A percentile compares a stretch with the other conserved stretches of the same genome.
phyloP scores from a whole-genome alignment of 2,888 invertebrate species.

The Perdita meconis region DNA sequence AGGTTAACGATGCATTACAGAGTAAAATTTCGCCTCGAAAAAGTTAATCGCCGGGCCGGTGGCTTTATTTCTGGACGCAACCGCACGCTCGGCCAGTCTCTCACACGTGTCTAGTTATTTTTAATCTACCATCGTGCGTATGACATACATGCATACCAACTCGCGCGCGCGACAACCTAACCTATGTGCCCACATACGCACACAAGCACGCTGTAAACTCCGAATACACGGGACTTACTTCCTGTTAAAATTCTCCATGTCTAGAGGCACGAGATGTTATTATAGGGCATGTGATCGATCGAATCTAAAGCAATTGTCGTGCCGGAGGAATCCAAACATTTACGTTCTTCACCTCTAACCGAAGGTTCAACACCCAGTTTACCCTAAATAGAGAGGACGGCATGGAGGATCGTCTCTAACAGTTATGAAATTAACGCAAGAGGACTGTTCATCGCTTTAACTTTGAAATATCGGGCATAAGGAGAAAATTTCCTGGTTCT shows the following conservation, averaged over 20 bases:
- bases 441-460: neutral
- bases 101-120: slow-evolving; percentile 69
- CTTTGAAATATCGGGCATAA: neutral
- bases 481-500: slow-evolving; percentile 23
- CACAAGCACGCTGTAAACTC: slow-evolving; percentile 18
- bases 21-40: slow-evolving; percentile 49
- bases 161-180: slow-evolving; percentile 26
- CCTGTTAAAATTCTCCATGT: slow-evolving; percentile 42
- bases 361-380: too few relatives aligned
- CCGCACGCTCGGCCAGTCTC: slow-evolving; percentile 58
- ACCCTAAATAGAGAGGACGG: neutral
- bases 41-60: slow-evolving; percentile 56
- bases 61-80: slow-evolving; percentile 63
- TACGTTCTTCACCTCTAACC: neutral
- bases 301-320: slow-evolving; percentile 1
- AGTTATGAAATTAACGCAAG: neutral
- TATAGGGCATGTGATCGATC: slow-evolving; percentile 24
- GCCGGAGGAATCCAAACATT: too few relatives aligned
- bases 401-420: neutral
- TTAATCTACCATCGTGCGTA: slow-evolving; percentile 59
- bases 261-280: slow-evolving; percentile 16
- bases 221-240: slow-evolving; percentile 34
- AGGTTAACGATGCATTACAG: slow-evolving; percentile 42
- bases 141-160: too few relatives aligned
- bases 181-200: neutral